Conservation (phyloP, 2,797 vertebrate genomes). For the Pterois miles region DNA sequence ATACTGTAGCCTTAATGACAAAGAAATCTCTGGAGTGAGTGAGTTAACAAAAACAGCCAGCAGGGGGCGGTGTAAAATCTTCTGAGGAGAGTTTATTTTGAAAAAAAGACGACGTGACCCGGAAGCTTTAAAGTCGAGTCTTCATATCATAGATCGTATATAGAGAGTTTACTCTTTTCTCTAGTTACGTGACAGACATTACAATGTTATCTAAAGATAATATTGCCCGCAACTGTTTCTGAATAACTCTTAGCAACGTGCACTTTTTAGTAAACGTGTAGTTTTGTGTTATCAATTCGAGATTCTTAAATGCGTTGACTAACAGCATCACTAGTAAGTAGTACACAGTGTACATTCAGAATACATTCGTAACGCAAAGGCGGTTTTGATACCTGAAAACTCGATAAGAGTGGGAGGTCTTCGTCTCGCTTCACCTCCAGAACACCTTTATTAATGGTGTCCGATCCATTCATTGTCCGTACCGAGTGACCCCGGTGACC, state of each 20-base stretch:
- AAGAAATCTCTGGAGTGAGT: neutral
- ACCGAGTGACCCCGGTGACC: neutral
- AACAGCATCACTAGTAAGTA: neutral
- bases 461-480: neutral
- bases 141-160: slow-evolving; percentile 34
- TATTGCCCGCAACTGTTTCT: neutral
- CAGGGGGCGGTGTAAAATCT: neutral
- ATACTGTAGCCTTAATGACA: too few species aligned
- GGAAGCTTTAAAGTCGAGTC: slow-evolving; percentile 35
- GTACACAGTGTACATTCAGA: neutral
- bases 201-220: neutral
- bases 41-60: neutral
- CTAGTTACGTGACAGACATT: neutral
- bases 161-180: neutral
- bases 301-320: neutral
- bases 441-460: neutral
- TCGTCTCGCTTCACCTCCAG: neutral
- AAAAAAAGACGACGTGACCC: slow-evolving; percentile 27
- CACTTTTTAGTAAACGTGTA: neutral
- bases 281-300: neutral
- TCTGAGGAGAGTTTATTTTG: slow-evolving; percentile 1
- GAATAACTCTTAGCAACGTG: neutral
- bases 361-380: too few species aligned
- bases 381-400: neutral
- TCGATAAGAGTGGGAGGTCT: slow-evolving; percentile 22